Percentiles rank a stretch among this genome's conserved stretches.
Evolutionary conservation across 1,140 invertebrate genomes (phyloP).

Genomic region (Hypothenemus hampei): DNA sequence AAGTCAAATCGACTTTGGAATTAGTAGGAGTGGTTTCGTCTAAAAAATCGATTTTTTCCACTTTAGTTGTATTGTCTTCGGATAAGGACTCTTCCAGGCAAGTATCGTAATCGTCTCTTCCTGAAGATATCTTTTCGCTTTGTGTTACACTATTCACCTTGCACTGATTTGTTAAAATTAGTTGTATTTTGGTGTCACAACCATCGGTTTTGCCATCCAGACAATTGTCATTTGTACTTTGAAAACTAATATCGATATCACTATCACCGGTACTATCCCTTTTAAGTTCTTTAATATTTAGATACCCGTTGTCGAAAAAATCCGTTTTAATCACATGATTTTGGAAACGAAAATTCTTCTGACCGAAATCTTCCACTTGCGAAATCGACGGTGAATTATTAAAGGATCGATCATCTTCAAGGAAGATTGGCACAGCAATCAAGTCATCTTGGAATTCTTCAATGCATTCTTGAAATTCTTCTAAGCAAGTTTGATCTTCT

Average conservation of each 20-base stretch:
- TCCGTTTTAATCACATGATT: constrained; percentile 23
- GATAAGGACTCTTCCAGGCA: constrained; percentile 42
- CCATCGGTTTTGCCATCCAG: constrained; percentile 18
- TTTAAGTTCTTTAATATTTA: constrained; percentile 25
- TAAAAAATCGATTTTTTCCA: constrained; percentile 5
- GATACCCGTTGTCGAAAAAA: constrained; percentile 29
- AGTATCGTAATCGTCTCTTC: constrained; percentile 41
- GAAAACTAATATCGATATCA: constrained; percentile 38
- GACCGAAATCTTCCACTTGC: constrained; percentile 35
- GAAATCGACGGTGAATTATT: constrained; percentile 35
- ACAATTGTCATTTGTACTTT: constrained; percentile 35
- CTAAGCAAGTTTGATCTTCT: constrained; percentile 55
- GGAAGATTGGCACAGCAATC: constrained; percentile 55
- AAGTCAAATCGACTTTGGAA: constrained; percentile 31
- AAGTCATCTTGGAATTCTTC: constrained; percentile 58
- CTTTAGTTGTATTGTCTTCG: constrained; percentile 32
- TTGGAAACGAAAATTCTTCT: constrained; percentile 26
- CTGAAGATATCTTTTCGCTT: constrained; percentile 32
- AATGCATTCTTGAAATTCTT: constrained; percentile 57
- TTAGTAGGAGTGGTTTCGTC: constrained; percentile 37
- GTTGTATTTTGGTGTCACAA: constrained; percentile 13
- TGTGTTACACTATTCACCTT: constrained; percentile 29
- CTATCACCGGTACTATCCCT: constrained; percentile 32
- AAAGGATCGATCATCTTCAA: constrained; percentile 45
- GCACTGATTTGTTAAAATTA: constrained; percentile 10